Evolutionary conservation across 2,888 invertebrate genomes (phyloP).

Genomic region (Zelleria hepariella): DNA sequence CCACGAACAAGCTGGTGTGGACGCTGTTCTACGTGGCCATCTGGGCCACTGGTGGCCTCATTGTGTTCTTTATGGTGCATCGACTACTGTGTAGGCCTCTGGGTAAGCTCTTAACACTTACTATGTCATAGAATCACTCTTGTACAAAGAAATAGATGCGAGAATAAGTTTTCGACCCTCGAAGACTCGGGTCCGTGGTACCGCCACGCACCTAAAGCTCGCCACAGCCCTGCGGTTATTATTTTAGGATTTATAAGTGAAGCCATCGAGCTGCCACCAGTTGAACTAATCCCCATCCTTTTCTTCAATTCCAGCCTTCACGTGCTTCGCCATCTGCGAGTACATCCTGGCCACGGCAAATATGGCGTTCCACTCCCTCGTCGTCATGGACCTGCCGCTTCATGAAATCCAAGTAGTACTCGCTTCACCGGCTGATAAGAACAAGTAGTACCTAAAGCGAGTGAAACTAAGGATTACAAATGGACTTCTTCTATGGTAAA

Average conservation of each 20-base stretch:
- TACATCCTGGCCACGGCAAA: slow-evolving; percentile 92
- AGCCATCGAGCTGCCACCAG: no score
- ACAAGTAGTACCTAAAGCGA: slow-evolving; percentile 34
- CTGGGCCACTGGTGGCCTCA: slow-evolving; percentile 83
- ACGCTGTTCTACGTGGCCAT: slow-evolving; percentile 82
- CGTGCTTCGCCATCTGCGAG: slow-evolving; percentile 94
- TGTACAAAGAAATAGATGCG: no score
- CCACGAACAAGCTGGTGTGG: slow-evolving; percentile 77
- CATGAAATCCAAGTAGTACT: slow-evolving; percentile 82
- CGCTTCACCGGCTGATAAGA: slow-evolving; percentile 54
- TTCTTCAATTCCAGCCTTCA: slow-evolving; percentile 89
- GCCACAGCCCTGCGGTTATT: no score
- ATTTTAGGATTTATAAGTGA: no score
- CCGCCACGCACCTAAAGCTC: no score
- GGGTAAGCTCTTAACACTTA: slow-evolving; percentile 78
- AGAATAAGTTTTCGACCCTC: no score
- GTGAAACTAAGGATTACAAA: no score
- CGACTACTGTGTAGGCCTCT: slow-evolving; percentile 89
- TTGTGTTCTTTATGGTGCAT: slow-evolving; percentile 91
- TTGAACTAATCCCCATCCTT: no score
- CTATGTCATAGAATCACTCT: no score
- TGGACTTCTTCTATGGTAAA: no score
- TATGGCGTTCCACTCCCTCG: slow-evolving; percentile 93
- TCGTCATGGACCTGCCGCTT: slow-evolving; percentile 87
- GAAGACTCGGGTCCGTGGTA: no score